These are phyloP conservation scores for Lathamus discolor DNA, from an alignment of 2,113 vertebrate species.

Conservation along the genomic window DNA sequence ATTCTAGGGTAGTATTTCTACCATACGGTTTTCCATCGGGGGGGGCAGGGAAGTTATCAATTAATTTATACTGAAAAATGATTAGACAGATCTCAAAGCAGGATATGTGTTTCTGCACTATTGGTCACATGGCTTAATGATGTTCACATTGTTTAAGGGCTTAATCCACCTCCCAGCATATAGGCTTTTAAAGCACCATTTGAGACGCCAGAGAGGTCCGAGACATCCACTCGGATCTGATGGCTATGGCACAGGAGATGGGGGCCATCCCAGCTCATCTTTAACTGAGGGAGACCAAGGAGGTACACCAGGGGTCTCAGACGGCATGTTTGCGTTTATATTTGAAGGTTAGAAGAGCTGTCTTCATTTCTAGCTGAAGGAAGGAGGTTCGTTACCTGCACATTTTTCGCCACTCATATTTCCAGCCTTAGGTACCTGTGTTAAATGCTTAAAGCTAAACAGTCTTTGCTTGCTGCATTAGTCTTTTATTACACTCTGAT, in stretches of 20 bases:
- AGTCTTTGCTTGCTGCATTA: neutral
- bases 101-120: neutral
- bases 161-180: neutral
- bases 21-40: neutral
- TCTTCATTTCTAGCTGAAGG: neutral
- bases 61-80: neutral
- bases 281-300: neutral
- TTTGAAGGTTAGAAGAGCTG: neutral
- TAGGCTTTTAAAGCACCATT: neutral
- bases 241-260: neutral
- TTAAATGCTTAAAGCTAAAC: neutral
- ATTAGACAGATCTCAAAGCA: neutral
- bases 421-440: neutral
- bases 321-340: neutral
- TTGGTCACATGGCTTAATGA: neutral
- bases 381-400: neutral
- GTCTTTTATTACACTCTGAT: conserved; percentile 16
- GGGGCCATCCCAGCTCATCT: neutral
- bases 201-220: neutral
- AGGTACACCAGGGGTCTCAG: neutral
- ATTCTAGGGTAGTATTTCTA: neutral
- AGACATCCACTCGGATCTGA: neutral
- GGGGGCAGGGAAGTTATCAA: neutral
- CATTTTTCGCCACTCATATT: neutral
- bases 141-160: neutral